A percentile compares a stretch with the other conserved stretches of the same genome.
These are phyloP conservation scores for Trachemys scripta DNA, from an alignment of 2,113 vertebrate species.

Conservation along the genomic window DNA sequence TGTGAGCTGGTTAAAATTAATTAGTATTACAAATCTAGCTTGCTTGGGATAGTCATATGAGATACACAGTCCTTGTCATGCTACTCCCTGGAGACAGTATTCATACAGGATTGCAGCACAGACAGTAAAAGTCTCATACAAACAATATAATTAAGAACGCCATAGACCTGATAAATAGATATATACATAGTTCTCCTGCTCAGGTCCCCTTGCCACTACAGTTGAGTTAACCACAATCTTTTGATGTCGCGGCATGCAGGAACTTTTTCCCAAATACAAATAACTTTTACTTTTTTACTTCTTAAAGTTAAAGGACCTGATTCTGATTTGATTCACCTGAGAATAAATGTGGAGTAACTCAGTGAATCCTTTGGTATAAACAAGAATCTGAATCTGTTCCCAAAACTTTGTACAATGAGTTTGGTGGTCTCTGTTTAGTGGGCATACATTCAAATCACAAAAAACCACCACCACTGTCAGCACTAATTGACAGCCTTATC, in stretches of 20 bases:
- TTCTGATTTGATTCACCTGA: background rate
- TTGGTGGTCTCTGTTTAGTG: background rate
- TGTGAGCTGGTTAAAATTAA: constrained; percentile 38
- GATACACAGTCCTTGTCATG: constrained; percentile 42
- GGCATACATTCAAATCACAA: background rate
- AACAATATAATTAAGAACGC: background rate
- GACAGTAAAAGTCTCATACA: background rate
- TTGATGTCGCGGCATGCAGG: background rate
- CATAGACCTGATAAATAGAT: background rate
- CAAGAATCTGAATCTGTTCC: background rate
- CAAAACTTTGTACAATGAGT: background rate
- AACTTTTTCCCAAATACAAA: background rate
- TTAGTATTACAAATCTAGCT: constrained; percentile 39
- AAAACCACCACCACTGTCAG: background rate
- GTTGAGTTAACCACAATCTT: background rate
- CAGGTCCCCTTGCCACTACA: background rate
- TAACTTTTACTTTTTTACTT: background rate
- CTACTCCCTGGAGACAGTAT: constrained; percentile 21
- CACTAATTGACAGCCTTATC: background rate
- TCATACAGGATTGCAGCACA: constrained; percentile 6
- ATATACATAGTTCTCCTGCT: background rate
- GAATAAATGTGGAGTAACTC: fast-evolving
- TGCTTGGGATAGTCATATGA: constrained; percentile 18
- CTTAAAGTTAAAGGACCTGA: background rate
- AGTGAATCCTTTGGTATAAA: background rate